A percentile compares a stretch with the other conserved stretches of the same genome.
phyloP scores from a whole-genome alignment of 1,140 invertebrate genomes.

The Theocolax elegans region DNA sequence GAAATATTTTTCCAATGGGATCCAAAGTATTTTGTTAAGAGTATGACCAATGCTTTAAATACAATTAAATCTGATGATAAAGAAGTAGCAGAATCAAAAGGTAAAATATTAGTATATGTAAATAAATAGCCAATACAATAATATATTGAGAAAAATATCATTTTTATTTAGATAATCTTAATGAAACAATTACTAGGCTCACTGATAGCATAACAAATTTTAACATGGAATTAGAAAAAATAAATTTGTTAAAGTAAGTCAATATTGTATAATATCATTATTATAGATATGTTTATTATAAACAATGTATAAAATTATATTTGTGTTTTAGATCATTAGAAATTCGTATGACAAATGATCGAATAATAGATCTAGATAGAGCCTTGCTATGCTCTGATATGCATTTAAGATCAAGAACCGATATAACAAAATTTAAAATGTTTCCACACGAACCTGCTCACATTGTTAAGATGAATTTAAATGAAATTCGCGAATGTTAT shows the following conservation, averaged over 20 bases:
- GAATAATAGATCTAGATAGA: slow-evolving; percentile 56
- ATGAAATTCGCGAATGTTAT: slow-evolving; percentile 53
- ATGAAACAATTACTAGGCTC: slow-evolving; percentile 40
- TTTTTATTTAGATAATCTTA: slow-evolving; percentile 46
- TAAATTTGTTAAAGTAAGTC: slow-evolving; percentile 48
- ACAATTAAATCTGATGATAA: slow-evolving; percentile 42
- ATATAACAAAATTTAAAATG: slow-evolving; percentile 68
- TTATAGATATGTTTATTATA: slow-evolving; percentile 13
- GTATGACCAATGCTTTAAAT: slow-evolving; percentile 44
- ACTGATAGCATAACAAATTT: slow-evolving; percentile 37
- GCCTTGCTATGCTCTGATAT: slow-evolving; percentile 54
- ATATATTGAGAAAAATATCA: too few relatives aligned
- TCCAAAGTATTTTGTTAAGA: slow-evolving; percentile 52
- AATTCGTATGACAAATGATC: slow-evolving; percentile 59
- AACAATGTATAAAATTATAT: slow-evolving; percentile 31
- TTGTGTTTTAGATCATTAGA: slow-evolving; percentile 51
- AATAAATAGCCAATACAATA: too few relatives aligned
- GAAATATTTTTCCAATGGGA: slow-evolving; percentile 59
- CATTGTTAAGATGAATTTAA: slow-evolving; percentile 45
- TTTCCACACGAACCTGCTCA: slow-evolving; percentile 56
- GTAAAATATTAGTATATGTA: slow-evolving; percentile 46
- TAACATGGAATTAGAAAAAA: slow-evolving; percentile 47
- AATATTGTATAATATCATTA: too few relatives aligned
- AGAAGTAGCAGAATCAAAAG: slow-evolving; percentile 45
- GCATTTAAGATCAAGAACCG: slow-evolving; percentile 66